phyloP scores from a whole-genome alignment of 2,888 invertebrate species.

The Leucophenga maculata region DNA sequence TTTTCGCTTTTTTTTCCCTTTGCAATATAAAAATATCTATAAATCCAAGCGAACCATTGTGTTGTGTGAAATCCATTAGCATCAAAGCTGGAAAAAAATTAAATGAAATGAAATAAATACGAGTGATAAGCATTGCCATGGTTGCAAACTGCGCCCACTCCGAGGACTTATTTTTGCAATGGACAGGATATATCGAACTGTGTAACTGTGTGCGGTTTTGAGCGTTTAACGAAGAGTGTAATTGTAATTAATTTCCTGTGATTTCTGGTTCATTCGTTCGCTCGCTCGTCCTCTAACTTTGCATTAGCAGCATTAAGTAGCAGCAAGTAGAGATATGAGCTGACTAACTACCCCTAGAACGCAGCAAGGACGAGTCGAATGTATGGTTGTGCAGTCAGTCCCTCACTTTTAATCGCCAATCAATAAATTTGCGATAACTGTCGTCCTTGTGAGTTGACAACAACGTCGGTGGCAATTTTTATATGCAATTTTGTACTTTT shows the following conservation, averaged over 20 bases:
- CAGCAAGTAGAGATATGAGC: slow-evolving; percentile 17
- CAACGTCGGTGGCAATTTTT: slow-evolving; percentile 34
- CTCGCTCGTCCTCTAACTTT: background rate
- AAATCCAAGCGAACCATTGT: no score
- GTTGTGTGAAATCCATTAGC: no score
- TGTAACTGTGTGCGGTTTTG: slow-evolving; percentile 30
- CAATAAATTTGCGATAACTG: slow-evolving; percentile 66
- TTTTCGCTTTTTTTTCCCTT: no score
- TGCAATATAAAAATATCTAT: no score
- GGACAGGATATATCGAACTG: background rate
- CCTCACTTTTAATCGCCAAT: slow-evolving; percentile 57
- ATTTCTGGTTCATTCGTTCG: slow-evolving; percentile 47
- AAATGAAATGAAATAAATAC: no score
- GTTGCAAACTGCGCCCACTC: no score
- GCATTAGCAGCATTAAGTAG: slow-evolving; percentile 15
- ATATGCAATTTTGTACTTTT: slow-evolving; percentile 22
- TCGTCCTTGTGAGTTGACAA: slow-evolving; percentile 46
- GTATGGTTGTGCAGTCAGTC: slow-evolving; percentile 24
- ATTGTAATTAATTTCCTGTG: slow-evolving; percentile 67
- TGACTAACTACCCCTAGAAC: background rate
- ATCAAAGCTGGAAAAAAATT: no score
- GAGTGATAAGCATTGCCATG: no score
- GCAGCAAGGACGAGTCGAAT: background rate
- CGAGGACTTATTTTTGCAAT: no score
- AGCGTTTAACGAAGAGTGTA: slow-evolving; percentile 54